phyloP scores from a whole-genome alignment of 2,888 invertebrate species.

The Rhogogaster chlorosoma region DNA sequence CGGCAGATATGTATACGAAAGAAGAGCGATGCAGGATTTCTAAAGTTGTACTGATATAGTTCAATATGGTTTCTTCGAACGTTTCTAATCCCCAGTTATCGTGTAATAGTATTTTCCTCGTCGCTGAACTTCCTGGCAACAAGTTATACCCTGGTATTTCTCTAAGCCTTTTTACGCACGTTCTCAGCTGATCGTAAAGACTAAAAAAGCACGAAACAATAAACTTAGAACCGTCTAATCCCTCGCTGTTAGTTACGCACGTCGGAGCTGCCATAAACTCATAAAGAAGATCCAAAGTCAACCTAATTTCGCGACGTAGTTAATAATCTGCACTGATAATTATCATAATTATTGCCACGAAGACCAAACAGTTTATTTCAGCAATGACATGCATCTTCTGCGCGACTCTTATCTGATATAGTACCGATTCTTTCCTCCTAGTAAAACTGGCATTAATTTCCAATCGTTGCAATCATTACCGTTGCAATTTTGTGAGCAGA shows the following conservation, averaged over 20 bases:
- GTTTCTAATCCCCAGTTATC: background rate
- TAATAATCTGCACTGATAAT: background rate
- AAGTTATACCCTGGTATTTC: background rate
- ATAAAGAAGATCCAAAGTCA: background rate
- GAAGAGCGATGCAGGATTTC: too few relatives aligned
- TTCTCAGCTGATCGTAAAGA: background rate
- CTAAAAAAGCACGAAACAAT: background rate
- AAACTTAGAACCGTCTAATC: background rate
- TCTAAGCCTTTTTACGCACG: background rate
- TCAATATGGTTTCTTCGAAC: background rate
- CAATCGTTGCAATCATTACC: too few relatives aligned
- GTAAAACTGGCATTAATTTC: too few relatives aligned
- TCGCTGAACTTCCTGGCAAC: background rate
- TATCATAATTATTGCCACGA: background rate
- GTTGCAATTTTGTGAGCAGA: background rate
- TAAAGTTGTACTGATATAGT: too few relatives aligned
- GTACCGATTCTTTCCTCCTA: too few relatives aligned
- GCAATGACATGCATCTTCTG: too few relatives aligned
- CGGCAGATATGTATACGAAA: too few relatives aligned
- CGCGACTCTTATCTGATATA: too few relatives aligned
- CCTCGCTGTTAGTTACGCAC: background rate
- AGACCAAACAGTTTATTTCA: too few relatives aligned
- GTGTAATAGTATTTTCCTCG: background rate
- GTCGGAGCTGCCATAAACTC: background rate
- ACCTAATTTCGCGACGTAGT: background rate